Conservation (phyloP, 1,140 invertebrate species). For the Leptopilina clavipes region DNA sequence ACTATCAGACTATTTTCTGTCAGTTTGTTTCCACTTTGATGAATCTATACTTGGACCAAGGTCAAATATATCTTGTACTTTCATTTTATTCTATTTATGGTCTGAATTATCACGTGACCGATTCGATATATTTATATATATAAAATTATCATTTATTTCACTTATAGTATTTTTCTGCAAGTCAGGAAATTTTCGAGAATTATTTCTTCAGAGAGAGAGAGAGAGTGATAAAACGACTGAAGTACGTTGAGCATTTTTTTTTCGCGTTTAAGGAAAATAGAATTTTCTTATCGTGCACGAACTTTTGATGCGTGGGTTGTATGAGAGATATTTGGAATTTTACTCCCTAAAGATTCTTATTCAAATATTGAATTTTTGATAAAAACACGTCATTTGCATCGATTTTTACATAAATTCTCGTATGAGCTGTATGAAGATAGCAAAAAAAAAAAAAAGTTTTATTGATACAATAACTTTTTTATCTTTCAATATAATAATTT, state of each 20-base stretch:
- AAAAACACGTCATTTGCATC: conserved; percentile 7
- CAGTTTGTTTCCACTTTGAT: neutral
- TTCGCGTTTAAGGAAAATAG: neutral
- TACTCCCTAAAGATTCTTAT: neutral
- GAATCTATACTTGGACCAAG: neutral
- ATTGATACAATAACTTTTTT: neutral
- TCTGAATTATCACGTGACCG: conserved; percentile 14
- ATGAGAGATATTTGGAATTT: conserved; percentile 22
- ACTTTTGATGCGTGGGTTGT: neutral
- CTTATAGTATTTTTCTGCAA: neutral
- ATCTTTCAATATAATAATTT: too few species aligned
- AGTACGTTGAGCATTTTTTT: neutral
- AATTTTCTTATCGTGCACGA: conserved; percentile 6
- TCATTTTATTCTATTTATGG: neutral
- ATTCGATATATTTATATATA: neutral
- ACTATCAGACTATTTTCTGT: neutral
- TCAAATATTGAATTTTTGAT: conserved; percentile 22
- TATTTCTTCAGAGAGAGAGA: neutral
- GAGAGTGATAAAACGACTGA: conserved; percentile 11
- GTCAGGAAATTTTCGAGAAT: neutral
- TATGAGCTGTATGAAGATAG: too few species aligned
- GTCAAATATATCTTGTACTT: neutral
- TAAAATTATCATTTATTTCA: neutral
- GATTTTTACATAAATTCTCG: neutral
- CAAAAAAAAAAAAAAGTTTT: neutral